Conservation (phyloP, 2,888 invertebrate species). For the Eupithecia pulchellata region DNA sequence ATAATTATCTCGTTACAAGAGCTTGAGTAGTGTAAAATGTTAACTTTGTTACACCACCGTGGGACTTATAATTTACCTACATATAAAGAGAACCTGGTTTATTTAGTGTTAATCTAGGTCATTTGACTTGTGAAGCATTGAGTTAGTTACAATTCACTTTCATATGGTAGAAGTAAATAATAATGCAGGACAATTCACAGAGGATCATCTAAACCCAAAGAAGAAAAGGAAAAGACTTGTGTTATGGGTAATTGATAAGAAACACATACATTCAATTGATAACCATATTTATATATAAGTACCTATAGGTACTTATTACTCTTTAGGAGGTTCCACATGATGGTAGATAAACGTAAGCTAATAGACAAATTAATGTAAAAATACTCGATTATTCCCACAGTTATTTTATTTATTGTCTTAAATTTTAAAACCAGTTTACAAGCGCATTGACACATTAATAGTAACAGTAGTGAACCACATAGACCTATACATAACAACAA, state of each 20-base stretch:
- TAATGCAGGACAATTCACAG: background rate
- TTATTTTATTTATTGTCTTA: too few species aligned
- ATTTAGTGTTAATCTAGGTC: background rate
- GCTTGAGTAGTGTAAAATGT: slow-evolving; percentile 21
- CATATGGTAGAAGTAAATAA: background rate
- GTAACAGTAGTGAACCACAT: too few species aligned
- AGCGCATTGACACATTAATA: too few species aligned
- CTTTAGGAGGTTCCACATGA: too few species aligned
- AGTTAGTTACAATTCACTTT: background rate
- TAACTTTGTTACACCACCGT: slow-evolving; percentile 5
- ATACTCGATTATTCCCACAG: background rate
- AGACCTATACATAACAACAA: too few species aligned
- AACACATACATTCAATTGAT: background rate
- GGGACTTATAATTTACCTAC: slow-evolving; percentile 1
- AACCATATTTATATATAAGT: too few species aligned
- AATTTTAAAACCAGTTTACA: too few species aligned
- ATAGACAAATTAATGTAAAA: background rate
- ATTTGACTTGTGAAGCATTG: background rate
- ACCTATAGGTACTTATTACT: too few species aligned
- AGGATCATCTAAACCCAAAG: background rate
- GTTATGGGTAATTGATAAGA: background rate
- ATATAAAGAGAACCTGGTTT: background rate
- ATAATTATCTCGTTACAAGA: slow-evolving; percentile 39
- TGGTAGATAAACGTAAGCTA: background rate
- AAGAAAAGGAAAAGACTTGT: background rate